These are phyloP conservation scores for Nymphalis polychloros DNA, from an alignment of 2,888 invertebrate species.

Conservation along the genomic window DNA sequence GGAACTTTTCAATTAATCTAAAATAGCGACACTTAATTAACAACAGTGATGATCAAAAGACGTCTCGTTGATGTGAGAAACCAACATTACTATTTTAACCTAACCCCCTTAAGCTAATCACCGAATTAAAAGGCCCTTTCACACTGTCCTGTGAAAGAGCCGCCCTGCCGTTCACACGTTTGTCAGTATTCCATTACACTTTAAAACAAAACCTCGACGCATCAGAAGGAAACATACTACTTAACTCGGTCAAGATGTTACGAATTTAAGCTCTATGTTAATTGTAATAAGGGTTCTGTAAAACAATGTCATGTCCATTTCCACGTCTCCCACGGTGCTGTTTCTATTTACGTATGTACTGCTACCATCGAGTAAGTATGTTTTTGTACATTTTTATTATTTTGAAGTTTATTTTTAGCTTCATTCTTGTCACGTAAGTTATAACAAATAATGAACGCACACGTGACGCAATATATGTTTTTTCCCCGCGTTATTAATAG, in stretches of 20 bases:
- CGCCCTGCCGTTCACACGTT: constrained; percentile 70
- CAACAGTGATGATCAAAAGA: constrained; percentile 29
- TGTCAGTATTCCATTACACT: constrained; percentile 62
- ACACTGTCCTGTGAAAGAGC: constrained; percentile 65
- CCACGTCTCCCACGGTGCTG: constrained; percentile 61
- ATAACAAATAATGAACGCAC: constrained; percentile 9
- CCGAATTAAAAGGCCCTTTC: constrained; percentile 50
- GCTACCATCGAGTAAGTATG: constrained; percentile 36
- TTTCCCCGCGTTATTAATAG: constrained; percentile 4
- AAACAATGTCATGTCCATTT: constrained; percentile 9
- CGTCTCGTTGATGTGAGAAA: constrained; percentile 45
- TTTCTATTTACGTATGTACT: constrained; percentile 56
- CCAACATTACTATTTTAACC: constrained; percentile 36
- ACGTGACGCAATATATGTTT: neutral
- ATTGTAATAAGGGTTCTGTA: constrained; percentile 39
- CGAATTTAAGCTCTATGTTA: constrained; percentile 43
- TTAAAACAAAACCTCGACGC: constrained; percentile 60
- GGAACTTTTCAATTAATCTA: neutral
- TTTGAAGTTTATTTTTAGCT: constrained; percentile 11
- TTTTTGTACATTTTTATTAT: constrained; percentile 29
- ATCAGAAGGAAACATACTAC: constrained; percentile 41
- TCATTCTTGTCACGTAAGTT: neutral
- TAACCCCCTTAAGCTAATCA: constrained; percentile 43
- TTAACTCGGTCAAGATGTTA: constrained; percentile 17
- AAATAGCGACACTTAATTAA: constrained; percentile 25